Base-by-base conservation (phyloP, 2,113 vertebrate species). In the Corvus cornix region DNA sequence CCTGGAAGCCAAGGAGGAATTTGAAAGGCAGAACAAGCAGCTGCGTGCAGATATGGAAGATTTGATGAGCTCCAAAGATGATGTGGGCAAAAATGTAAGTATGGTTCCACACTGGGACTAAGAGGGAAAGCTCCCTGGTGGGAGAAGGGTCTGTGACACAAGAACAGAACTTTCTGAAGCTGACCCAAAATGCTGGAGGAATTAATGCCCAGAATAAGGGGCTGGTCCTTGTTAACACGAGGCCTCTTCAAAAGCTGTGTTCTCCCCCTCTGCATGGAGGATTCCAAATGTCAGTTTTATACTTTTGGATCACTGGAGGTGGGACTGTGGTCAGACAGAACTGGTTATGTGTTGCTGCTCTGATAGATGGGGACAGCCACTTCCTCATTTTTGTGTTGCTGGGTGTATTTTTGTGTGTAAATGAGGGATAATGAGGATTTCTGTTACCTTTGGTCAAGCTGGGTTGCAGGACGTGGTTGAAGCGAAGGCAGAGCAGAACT, bases 61-160 rank as follows among this genome's bases (percentile, higher is more conserved):
- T 33, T 84, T 99, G 83, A 99, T 99, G 99, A 99, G 99, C 97
- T 99, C 99, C 64, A 99, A 99, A 97, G 99, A 99, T 18, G 99
- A 99, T 2, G 99, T 99, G 68, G 99, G 99, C 56, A 99, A 99
- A 97, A 99, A 99, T 1, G 99, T 99, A 89, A 98, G 99, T 98
- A 23, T 1, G 7, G 73, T n/a, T 70, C 41, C 55, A 91, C 23
- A 4, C 33, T 59, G n/a, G 69, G 27, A 44, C 18, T n/a, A 18
- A 27, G 51, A 13, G 46, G 73, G 43, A 30, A 9, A 53, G 4
- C 19, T 58, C 21, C 62, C 53, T 70, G 39, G 7, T 56, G 77
- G 68, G 13, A 37, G 37, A 18, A 43, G 28, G 24, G 4, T 2
- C 9, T 37, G 11, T 66, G 55, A 31, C n/a, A 35, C 27, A 6